Percentiles rank a stretch among this genome's conserved stretches.
Conservation (phyloP, 2,797 vertebrate genomes). For the Vireo griseus region DNA sequence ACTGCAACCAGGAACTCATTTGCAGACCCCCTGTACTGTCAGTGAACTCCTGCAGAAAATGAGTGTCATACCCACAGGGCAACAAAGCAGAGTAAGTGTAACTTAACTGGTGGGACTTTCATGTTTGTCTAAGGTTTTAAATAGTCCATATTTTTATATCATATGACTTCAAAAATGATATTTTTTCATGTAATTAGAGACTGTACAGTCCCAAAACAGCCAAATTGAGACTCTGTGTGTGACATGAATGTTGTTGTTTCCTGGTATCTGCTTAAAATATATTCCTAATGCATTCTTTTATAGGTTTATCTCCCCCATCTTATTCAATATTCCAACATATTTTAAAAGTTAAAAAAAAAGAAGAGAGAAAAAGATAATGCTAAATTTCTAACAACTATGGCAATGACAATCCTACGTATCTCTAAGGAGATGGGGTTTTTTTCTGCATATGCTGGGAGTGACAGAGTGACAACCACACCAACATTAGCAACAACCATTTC, state of each 20-base stretch:
- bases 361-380: neutral
- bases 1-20: neutral
- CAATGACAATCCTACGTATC: neutral
- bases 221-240: neutral
- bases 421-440: neutral
- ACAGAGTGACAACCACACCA: neutral
- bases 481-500: neutral
- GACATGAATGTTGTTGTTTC: neutral
- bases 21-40: neutral
- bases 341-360: neutral
- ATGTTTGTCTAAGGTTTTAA: slow-evolving; percentile 7
- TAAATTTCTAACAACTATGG: neutral
- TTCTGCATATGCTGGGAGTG: neutral
- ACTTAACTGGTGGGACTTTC: neutral
- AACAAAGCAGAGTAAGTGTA: neutral
- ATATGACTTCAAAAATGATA: neutral
- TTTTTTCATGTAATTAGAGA: slow-evolving; percentile 33
- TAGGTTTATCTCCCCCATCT: neutral
- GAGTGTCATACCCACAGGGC: neutral
- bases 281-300: neutral
- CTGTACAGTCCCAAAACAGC: neutral
- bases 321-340: neutral
- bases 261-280: neutral
- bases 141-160: neutral
- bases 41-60: neutral